phyloP scores from a whole-genome alignment of 1,140 invertebrate species.

The Trichonephila inaurata region DNA sequence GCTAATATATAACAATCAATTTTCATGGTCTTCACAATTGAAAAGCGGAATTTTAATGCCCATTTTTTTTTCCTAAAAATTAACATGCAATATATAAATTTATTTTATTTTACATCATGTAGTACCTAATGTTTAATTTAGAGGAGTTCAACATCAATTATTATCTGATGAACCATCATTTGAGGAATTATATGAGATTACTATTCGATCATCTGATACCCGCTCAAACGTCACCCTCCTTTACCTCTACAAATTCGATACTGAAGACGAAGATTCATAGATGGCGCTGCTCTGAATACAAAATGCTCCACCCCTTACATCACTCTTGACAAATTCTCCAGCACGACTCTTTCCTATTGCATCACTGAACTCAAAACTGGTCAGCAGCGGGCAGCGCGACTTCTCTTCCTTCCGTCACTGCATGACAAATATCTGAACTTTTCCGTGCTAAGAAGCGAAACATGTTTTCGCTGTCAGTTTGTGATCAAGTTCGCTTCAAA shows the following conservation, averaged over 20 bases:
- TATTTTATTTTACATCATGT: too few species aligned
- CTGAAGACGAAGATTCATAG: background rate
- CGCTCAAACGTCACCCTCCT: background rate
- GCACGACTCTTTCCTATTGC: constrained; percentile 17
- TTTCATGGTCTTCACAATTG: too few species aligned
- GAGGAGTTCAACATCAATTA: background rate
- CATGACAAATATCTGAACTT: background rate
- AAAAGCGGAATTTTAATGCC: too few species aligned
- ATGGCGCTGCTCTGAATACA: background rate
- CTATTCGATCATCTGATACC: background rate
- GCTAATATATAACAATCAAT: too few species aligned
- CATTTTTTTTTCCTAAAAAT: too few species aligned
- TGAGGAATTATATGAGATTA: background rate
- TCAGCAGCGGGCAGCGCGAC: background rate
- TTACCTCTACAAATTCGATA: constrained; percentile 35
- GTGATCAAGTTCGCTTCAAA: constrained; percentile 74
- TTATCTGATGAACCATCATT: background rate
- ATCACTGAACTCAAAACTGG: constrained; percentile 23
- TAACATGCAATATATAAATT: too few species aligned
- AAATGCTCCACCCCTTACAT: background rate
- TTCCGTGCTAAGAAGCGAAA: background rate
- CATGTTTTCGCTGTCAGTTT: constrained; percentile 75
- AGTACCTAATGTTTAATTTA: background rate
- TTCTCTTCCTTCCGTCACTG: background rate
- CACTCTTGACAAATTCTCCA: background rate